Percentiles rank a stretch among this genome's conserved stretches.
Evolutionary conservation across 2,113 vertebrate species (phyloP).

Genomic region (Colinus virginianus): DNA sequence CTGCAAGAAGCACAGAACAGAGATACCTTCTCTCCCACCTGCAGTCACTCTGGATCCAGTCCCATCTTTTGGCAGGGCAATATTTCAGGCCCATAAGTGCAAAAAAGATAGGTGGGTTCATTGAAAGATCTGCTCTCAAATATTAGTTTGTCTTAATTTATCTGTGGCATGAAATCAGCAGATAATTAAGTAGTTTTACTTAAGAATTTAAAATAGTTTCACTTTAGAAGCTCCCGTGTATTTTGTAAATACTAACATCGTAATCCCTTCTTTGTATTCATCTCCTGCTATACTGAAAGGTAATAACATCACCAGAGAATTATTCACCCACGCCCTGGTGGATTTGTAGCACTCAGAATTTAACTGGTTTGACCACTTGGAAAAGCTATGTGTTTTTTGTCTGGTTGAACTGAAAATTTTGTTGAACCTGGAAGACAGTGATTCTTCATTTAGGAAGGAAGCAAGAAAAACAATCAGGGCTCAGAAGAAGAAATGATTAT

Average conservation of each 20-base stretch:
- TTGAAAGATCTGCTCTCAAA: not conserved
- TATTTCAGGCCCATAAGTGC: not conserved
- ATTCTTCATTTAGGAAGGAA: not conserved
- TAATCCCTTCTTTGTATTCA: constrained; percentile 56
- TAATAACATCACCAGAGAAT: constrained; percentile 25
- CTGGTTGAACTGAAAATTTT: not conserved
- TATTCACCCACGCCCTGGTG: constrained; percentile 27
- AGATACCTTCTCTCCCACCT: not conserved
- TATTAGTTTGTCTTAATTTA: not conserved
- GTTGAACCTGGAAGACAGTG: not conserved
- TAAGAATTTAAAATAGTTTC: constrained; percentile 50
- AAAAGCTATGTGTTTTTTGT: not conserved
- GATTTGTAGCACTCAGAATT: constrained; percentile 48
- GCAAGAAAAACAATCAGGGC: not conserved
- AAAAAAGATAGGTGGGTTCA: not conserved
- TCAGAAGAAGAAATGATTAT: not conserved
- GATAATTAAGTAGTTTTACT: not conserved
- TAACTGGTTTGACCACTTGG: not conserved
- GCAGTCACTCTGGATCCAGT: not conserved
- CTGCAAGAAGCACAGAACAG: not conserved
- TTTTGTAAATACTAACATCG: constrained; percentile 42
- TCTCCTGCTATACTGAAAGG: constrained; percentile 4
- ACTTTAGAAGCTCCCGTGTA: constrained; percentile 1
- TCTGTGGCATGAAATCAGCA: not conserved
- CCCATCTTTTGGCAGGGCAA: rapidly evolving